Base-by-base conservation (phyloP, 2,797 vertebrate species). In the Nyctibius grandis region DNA sequence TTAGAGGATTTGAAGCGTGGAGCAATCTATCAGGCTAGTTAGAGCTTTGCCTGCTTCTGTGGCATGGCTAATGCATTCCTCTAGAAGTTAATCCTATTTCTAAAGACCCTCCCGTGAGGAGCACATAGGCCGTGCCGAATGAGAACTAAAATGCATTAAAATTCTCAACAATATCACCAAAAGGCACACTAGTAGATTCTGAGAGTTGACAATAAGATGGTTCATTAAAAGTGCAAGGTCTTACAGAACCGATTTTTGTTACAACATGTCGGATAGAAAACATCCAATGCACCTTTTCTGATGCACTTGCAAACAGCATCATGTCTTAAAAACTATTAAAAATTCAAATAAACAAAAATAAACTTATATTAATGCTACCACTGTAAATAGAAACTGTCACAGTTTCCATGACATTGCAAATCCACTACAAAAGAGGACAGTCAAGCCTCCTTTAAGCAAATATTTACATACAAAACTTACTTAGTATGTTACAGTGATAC, bases 81-180 rank as follows among this genome's bases (percentile, higher is more conserved):
- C 97, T 95, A 98, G 96, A 98, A 98, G 98, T 97, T 98, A 98
- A 99, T 99, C 98, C 98, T 96, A 98, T 98, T 98, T 98, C 98
- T 97, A 99, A 98, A 98, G 98, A 97, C 96, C 96, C 97, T 98
- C 98, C 98, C 94, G 95, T 77, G 90, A 98, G 98, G 94, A 96
- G 98, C 97, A 96, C 97, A 96, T 90, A 95, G 98, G 98, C 97
- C 95, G 82, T 97, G 97, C 96, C 69, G 96, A 98, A 98, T 96
- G 96, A 94, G 97, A 97, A 98, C 97, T 96, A 91, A 97, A 98
- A 95, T 91, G 98, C 98, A 98, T 98, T 98, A 98, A 96, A 98
- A 98, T 98, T 98, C 98, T 98, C 97, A 98, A 98, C 98, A 97
- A 98, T 97, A 73, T 97, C 97, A 98, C 98, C 97, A 98, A 98